Evolutionary conservation across 2,888 invertebrate genomes (phyloP), one percentile per base, ranked within the genome.

Genomic region (Ommatoiulus sabulosus): DNA sequence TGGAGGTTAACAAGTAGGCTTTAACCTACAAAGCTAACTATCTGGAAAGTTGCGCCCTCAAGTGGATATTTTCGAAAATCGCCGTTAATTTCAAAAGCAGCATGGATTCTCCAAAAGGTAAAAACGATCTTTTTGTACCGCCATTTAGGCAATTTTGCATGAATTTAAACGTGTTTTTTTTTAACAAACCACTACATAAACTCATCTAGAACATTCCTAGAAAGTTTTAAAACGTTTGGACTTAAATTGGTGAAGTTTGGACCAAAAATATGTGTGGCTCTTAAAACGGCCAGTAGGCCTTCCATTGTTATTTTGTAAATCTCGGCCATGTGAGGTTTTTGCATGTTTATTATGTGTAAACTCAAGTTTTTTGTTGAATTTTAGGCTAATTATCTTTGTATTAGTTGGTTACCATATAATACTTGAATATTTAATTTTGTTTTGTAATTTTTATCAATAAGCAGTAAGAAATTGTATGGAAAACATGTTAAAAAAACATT

Each of bases 21-120:
- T n/a, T n/a, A 63, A 20, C n/a, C 63, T 63, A 20, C 3, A 20
- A n/a, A 20, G 1, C 57, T 57, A 17, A 0, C 20, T 63, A 20
- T 1, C n/a, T n/a, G 6, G 20, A 2, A 63, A 20, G 17, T 63
- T 20, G 63, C 63, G 1, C 63, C 63, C 0, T 17, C n/a, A n/a
- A 63, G n/a, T 6, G 20, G 63, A 63, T 20, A 0, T n/a, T 63
- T 63, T n/a, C n/a, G 63, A 5, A 63, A 63, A 20, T 20, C 5
- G 4, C 0, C 7, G n/a, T n/a, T 3, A n/a, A n/a, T 63, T 3
- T 63, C 6, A 20, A 7, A 0, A 63, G 6, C 3, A 3, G n/a
- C 63, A 63, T 63, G 63, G 0, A 63, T 63, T 63, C 63, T 63
- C 63, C n/a, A 63, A 63, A 63, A 63, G n/a, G 63, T 20, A 63